Evolutionary conservation across 2,113 vertebrate genomes (phyloP).

Genomic region (Pachyramphus minor): DNA sequence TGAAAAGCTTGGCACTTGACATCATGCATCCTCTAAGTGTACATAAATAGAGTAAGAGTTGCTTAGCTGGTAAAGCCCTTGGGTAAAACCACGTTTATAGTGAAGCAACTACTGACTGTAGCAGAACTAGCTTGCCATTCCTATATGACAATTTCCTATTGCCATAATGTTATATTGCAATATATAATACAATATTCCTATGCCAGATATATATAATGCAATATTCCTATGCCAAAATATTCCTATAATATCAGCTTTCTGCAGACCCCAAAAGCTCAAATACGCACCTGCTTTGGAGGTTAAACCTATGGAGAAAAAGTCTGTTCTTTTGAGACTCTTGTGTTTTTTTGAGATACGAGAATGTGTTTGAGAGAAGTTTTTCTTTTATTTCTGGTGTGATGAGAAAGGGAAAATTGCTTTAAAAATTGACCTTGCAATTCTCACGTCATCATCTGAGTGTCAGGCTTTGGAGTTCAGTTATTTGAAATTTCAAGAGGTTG

Average conservation of each 20-base stretch:
- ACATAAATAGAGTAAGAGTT: not conserved
- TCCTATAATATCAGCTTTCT: not conserved
- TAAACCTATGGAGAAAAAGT: not conserved
- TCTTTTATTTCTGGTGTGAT: not conserved
- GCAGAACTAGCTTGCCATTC: not conserved
- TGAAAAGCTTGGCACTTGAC: not conserved
- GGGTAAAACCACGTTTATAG: not conserved
- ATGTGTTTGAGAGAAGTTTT: not conserved
- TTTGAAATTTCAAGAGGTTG: not conserved
- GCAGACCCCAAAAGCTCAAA: not conserved
- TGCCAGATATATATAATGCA: too few species aligned
- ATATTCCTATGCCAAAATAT: too few species aligned
- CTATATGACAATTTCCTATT: too few species aligned
- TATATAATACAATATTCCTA: too few species aligned
- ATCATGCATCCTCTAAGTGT: not conserved
- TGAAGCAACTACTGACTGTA: not conserved
- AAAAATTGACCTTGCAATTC: not conserved
- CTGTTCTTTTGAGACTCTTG: not conserved
- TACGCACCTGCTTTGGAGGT: not conserved
- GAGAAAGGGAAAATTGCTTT: not conserved
- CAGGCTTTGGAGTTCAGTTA: not conserved
- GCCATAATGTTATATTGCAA: too few species aligned
- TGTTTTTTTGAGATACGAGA: not conserved
- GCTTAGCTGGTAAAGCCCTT: not conserved
- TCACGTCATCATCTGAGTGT: not conserved